Percentiles rank a stretch among this genome's conserved stretches.
Conservation (phyloP, 2,888 invertebrate genomes). For the Orthosia gracilis region DNA sequence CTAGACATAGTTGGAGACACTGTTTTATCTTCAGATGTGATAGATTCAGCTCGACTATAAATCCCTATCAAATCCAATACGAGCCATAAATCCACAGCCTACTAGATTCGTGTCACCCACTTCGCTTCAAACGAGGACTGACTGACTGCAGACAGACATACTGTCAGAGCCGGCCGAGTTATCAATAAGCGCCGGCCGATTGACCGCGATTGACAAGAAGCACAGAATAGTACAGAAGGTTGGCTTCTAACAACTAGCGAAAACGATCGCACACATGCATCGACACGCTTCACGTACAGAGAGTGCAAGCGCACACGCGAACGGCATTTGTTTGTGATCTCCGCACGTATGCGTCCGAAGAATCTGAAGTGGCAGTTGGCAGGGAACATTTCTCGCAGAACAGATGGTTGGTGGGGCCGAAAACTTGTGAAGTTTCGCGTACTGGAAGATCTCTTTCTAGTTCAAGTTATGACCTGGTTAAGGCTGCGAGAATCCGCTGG, state of each 20-base stretch:
- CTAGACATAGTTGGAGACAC: neutral
- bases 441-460: no score
- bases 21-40: neutral
- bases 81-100: constrained; percentile 39
- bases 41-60: constrained; percentile 19
- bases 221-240: constrained; percentile 24
- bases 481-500: no score
- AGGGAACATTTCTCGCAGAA: no score
- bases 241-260: neutral
- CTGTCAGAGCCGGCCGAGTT: constrained; percentile 61
- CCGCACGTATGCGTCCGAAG: no score
- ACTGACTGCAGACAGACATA: constrained; percentile 45
- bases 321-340: neutral
- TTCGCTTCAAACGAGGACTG: constrained; percentile 54
- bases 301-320: neutral
- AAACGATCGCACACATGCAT: neutral
- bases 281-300: neutral
- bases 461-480: no score
- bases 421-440: no score
- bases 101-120: constrained; percentile 59
- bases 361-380: no score
- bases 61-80: constrained; percentile 27
- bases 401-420: no score
- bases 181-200: constrained; percentile 61
- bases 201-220: constrained; percentile 50